A percentile compares a stretch with the other conserved stretches of the same genome.
Evolutionary conservation across 2,888 invertebrate genomes (phyloP).

Genomic region (Apotomis betuletana): DNA sequence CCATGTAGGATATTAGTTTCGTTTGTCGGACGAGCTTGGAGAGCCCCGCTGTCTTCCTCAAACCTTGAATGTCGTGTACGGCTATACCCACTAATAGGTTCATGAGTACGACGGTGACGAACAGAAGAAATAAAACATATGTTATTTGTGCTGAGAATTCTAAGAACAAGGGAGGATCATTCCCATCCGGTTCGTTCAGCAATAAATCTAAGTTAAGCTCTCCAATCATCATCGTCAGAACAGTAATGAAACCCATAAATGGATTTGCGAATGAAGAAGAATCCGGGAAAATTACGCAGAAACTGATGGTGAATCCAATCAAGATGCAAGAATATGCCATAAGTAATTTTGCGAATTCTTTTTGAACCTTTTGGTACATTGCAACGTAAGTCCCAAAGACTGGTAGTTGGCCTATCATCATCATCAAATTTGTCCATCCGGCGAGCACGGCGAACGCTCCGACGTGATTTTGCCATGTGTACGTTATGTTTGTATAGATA

Average conservation of each 20-base stretch:
- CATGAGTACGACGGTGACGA: conserved; percentile 94
- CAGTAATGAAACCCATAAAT: conserved; percentile 92
- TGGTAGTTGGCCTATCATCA: conserved; percentile 94
- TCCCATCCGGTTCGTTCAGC: conserved; percentile 89
- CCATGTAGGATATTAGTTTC: conserved; percentile 93
- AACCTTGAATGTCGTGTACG: conserved; percentile 93
- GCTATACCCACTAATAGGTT: conserved; percentile 93
- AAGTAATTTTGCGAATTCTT: conserved; percentile 93
- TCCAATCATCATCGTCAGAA: conserved; percentile 95
- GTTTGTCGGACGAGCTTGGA: conserved; percentile 93
- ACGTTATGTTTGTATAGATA: conserved; percentile 88
- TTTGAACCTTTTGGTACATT: conserved; percentile 94
- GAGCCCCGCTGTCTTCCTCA: conserved; percentile 92
- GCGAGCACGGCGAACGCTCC: conserved; percentile 93
- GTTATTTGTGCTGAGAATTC: conserved; percentile 93
- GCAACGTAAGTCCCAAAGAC: conserved; percentile 95
- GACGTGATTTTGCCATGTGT: conserved; percentile 93
- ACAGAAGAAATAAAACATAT: conserved; percentile 90
- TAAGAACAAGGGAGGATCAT: conserved; percentile 89
- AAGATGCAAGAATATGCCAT: conserved; percentile 93
- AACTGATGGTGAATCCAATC: conserved; percentile 93
- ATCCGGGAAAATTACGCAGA: conserved; percentile 93
- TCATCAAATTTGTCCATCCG: conserved; percentile 95
- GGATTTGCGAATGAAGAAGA: conserved; percentile 92
- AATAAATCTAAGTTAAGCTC: conserved; percentile 91